Percentiles rank a stretch among this genome's conserved stretches.
These are phyloP conservation scores for Eupelmus urozonus DNA, from an alignment of 2,888 invertebrate species.

Conservation along the genomic window DNA sequence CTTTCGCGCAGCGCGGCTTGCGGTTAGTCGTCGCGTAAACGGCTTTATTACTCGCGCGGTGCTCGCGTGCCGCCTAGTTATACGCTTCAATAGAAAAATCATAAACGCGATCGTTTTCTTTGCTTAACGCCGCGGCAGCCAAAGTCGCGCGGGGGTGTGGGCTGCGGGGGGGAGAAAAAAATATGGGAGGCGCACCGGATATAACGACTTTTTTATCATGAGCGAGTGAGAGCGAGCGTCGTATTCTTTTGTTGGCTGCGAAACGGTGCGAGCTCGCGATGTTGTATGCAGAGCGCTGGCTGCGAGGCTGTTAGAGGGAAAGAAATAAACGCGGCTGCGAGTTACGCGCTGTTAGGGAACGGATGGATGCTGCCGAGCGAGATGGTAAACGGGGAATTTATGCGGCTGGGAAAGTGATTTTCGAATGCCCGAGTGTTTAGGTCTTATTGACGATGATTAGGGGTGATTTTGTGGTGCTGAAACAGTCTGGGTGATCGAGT, in stretches of 20 bases:
- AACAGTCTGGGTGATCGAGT: no score
- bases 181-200: constrained; percentile 12
- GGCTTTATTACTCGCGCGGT: constrained; percentile 73
- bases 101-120: constrained; percentile 65
- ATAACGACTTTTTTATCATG: constrained; percentile 53
- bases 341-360: constrained; percentile 4
- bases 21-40: constrained; percentile 75
- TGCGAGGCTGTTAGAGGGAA: constrained; percentile 11
- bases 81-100: constrained; percentile 73
- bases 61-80: constrained; percentile 72
- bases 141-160: constrained; percentile 49
- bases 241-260: constrained; percentile 50
- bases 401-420: not conserved
- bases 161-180: constrained; percentile 20
- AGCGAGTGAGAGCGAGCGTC: no score
- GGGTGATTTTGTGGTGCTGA: not conserved
- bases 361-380: constrained; percentile 2
- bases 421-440: not conserved
- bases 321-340: not conserved
- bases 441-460: no score
- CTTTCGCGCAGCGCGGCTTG: constrained; percentile 47
- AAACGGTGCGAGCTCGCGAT: not conserved
- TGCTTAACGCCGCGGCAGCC: constrained; percentile 31
- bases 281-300: not conserved
- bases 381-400: constrained; percentile 12